Conservation (phyloP, 2,113 vertebrate species). For the Chlorodrepanis virens region DNA sequence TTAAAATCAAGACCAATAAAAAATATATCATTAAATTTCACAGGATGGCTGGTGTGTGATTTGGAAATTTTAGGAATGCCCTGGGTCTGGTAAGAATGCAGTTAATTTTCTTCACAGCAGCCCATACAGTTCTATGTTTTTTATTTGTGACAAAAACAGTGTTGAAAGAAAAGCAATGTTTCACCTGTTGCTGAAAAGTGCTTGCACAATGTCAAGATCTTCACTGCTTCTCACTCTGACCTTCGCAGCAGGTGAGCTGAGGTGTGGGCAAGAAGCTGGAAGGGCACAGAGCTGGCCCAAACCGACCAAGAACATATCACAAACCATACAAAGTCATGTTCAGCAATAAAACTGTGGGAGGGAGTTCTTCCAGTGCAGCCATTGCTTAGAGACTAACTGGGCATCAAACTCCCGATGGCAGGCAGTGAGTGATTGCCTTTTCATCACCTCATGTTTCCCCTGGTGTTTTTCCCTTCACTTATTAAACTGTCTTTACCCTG, state of each 20-base stretch:
- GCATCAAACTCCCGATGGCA: background rate
- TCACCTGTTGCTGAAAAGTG: background rate
- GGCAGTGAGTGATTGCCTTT: background rate
- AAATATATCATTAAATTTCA: background rate
- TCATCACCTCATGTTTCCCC: background rate
- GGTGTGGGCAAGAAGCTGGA: background rate
- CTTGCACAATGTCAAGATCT: background rate
- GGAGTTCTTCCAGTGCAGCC: background rate
- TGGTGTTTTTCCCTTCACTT: background rate
- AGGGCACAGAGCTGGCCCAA: background rate
- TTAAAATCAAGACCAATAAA: background rate
- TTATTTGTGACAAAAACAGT: background rate
- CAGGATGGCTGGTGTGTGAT: background rate
- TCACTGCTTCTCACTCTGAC: background rate
- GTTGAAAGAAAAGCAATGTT: background rate
- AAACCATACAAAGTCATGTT: background rate
- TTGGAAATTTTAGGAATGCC: background rate
- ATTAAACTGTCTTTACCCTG: background rate
- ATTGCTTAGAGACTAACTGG: background rate
- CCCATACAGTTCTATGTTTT: accelerated
- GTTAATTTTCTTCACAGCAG: background rate
- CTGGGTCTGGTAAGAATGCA: background rate
- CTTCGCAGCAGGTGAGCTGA: background rate
- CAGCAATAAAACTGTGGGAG: background rate
- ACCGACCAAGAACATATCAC: background rate